phyloP scores from a whole-genome alignment of 2,797 vertebrate species.

The Otolemur crassicaudatus region DNA sequence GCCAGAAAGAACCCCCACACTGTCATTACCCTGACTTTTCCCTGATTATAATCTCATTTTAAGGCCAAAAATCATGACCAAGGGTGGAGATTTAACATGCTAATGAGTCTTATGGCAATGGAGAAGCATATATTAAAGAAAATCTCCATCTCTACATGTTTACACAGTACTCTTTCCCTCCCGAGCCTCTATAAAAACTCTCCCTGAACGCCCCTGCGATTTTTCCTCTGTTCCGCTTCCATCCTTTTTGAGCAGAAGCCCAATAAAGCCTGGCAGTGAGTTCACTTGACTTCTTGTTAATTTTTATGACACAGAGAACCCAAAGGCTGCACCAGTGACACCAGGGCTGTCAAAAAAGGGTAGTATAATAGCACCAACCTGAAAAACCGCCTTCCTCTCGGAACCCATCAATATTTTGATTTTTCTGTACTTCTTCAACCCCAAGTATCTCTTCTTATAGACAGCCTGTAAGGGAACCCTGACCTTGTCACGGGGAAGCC shows the following conservation, averaged over 20 bases:
- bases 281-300: neutral
- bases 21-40: too few relatives aligned
- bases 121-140: neutral
- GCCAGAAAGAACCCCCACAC: too few relatives aligned
- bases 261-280: neutral
- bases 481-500: rapidly evolving
- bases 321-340: neutral
- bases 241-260: neutral
- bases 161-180: neutral
- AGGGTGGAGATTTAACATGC: neutral
- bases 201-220: neutral
- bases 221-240: neutral
- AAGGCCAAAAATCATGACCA: neutral
- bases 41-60: neutral
- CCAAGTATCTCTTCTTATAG: neutral
- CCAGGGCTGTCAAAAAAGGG: neutral
- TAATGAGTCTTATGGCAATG: neutral
- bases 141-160: neutral
- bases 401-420: neutral
- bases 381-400: neutral
- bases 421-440: neutral
- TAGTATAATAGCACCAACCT: too few relatives aligned
- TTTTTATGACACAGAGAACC: neutral
- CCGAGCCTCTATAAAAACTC: neutral
- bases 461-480: too few relatives aligned